Percentiles rank a stretch among this genome's conserved stretches.
Conservation (phyloP, 2,797 vertebrate species). For the Acanthopagrus latus region DNA sequence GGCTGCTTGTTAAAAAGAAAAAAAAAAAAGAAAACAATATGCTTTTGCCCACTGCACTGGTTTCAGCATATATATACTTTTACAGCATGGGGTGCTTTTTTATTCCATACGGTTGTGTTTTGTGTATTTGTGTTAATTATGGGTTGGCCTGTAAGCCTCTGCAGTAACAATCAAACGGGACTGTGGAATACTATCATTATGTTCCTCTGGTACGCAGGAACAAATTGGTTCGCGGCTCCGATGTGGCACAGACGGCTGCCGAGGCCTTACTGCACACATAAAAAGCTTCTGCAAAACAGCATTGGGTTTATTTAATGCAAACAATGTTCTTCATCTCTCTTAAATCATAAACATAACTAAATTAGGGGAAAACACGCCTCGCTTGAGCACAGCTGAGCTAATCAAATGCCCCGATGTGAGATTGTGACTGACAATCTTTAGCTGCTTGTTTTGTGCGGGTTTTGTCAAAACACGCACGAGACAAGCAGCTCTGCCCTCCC, state of each 20-base stretch:
- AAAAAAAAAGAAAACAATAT: background rate
- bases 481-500: slow-evolving; percentile 19
- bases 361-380: background rate
- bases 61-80: background rate
- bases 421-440: background rate
- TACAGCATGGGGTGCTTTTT: background rate
- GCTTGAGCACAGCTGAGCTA: background rate
- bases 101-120: slow-evolving; percentile 7
- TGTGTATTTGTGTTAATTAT: slow-evolving; percentile 27
- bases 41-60: slow-evolving; percentile 2
- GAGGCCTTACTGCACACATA: background rate
- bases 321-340: background rate
- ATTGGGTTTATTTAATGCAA: background rate
- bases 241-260: background rate
- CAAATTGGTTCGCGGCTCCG: slow-evolving; percentile 8
- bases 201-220: slow-evolving; percentile 8
- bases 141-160: background rate
- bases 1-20: background rate
- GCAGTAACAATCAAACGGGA: slow-evolving; percentile 10
- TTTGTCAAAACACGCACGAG: slow-evolving; percentile 18
- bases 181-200: slow-evolving; percentile 1
- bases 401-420: slow-evolving; percentile 1
- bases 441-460: background rate
- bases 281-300: background rate
- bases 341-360: background rate